Evolutionary conservation across 2,113 vertebrate genomes (phyloP).

Genomic region (Elephas maximus): DNA sequence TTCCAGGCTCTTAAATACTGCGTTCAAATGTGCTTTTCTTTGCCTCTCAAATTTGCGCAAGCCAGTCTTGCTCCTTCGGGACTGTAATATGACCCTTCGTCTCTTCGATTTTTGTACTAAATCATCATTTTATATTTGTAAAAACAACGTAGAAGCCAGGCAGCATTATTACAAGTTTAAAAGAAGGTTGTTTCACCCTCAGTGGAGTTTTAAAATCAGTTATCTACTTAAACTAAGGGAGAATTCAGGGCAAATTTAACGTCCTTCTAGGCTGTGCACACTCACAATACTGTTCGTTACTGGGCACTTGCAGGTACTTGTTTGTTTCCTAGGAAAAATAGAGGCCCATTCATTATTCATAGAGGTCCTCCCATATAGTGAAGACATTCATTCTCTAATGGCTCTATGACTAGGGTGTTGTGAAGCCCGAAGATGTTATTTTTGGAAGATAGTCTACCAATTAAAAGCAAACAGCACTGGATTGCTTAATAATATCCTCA

Average conservation of each 20-base stretch:
- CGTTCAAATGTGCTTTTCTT: constrained; percentile 62
- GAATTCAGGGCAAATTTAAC: constrained; percentile 59
- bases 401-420: constrained; percentile 74
- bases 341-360: constrained; percentile 80
- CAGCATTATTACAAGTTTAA: neutral
- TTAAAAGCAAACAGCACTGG: constrained; percentile 64
- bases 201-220: constrained; percentile 39
- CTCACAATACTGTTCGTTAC: constrained; percentile 74
- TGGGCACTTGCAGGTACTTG: constrained; percentile 61
- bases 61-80: constrained; percentile 18
- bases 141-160: constrained; percentile 55
- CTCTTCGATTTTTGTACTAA: constrained; percentile 61
- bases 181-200: constrained; percentile 46
- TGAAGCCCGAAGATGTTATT: constrained; percentile 79
- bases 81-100: constrained; percentile 60
- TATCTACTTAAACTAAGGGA: constrained; percentile 75
- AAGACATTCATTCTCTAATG: constrained; percentile 82
- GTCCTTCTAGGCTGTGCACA: constrained; percentile 29
- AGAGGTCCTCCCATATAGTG: constrained; percentile 66
- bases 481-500: constrained; percentile 68
- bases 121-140: constrained; percentile 59
- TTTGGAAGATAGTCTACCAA: constrained; percentile 79
- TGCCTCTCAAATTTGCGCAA: constrained; percentile 72
- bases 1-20: constrained; percentile 65
- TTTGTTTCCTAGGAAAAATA: constrained; percentile 83